phyloP scores from a whole-genome alignment of 2,797 vertebrate genomes.

The Decapterus maruadsi region DNA sequence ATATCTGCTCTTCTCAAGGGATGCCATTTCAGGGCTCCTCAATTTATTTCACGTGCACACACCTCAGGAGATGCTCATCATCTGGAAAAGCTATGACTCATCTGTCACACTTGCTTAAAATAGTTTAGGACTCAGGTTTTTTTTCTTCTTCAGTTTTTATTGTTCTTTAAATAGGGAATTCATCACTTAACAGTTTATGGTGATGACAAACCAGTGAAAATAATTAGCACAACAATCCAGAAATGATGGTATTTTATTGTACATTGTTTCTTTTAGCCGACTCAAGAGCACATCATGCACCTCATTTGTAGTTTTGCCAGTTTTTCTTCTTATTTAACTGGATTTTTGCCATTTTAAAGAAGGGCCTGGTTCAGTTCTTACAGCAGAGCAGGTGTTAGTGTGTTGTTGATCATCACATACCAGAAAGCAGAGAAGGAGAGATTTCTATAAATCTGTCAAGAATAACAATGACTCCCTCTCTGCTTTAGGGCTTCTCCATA shows the following conservation, averaged over 20 bases:
- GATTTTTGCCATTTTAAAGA: not conserved
- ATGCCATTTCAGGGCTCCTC: conserved; percentile 54
- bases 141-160: conserved; percentile 31
- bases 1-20: conserved; percentile 54
- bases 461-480: not conserved
- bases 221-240: not conserved
- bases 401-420: conserved; percentile 22
- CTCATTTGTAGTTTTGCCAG: not conserved
- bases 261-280: not conserved
- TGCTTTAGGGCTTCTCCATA: conserved; percentile 11
- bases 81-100: conserved; percentile 59
- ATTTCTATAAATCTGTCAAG: not conserved
- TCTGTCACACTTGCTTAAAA: conserved; percentile 43
- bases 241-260: not conserved
- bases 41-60: conserved; percentile 48
- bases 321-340: conserved; percentile 1
- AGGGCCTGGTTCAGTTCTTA: conserved; percentile 5
- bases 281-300: not conserved
- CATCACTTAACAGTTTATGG: not conserved
- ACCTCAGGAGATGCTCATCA: conserved; percentile 43
- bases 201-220: not conserved
- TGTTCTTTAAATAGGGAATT: conserved; percentile 25
- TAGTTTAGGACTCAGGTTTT: conserved; percentile 45
- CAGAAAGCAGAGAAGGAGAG: conserved; percentile 17
- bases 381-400: not conserved